A percentile compares a stretch with the other conserved stretches of the same genome.
Conservation (phyloP, 1,140 invertebrate genomes). For the Caenorhabditis remanei region DNA sequence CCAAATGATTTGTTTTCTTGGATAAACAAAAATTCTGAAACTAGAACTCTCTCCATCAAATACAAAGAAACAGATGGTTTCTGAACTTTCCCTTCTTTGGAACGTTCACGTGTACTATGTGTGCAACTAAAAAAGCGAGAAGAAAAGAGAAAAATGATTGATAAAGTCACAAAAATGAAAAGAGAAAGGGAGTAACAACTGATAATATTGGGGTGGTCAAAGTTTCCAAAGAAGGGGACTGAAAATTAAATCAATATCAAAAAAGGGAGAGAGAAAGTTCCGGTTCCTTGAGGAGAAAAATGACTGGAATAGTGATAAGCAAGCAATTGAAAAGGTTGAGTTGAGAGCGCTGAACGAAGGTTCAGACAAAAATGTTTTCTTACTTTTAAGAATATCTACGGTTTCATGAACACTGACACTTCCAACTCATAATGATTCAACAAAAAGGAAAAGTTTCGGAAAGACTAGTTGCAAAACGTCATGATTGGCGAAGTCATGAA, state of each 20-base stretch:
- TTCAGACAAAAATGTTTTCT: no score
- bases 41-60: neutral
- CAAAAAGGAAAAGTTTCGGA: no score
- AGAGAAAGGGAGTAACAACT: neutral
- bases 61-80: neutral
- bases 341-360: no score
- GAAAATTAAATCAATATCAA: neutral
- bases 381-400: no score
- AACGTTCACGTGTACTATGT: constrained; percentile 24
- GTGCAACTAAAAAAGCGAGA: neutral
- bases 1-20: neutral
- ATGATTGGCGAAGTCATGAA: no score
- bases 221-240: neutral
- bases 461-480: no score
- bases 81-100: neutral
- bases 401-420: no score
- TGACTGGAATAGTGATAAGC: no score
- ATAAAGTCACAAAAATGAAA: constrained; percentile 15
- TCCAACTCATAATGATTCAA: no score
- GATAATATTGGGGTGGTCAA: neutral
- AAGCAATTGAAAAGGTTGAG: no score
- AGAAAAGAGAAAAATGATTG: neutral
- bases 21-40: neutral
- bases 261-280: no score
- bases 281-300: no score